phyloP scores from a whole-genome alignment of 2,888 invertebrate genomes.

The Protodeltote pygarga region DNA sequence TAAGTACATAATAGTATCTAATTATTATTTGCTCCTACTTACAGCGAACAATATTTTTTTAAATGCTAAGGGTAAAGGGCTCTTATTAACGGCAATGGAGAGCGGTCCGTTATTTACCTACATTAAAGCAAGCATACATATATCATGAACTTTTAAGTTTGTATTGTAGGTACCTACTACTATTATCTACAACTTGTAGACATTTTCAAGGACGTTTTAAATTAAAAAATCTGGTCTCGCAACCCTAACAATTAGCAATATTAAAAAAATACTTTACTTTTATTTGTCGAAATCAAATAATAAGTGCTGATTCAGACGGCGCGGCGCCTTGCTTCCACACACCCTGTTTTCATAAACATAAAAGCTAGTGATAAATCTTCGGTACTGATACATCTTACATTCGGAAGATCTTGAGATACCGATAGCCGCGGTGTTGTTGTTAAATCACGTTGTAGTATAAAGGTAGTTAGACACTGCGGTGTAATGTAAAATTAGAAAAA shows the following conservation, averaged over 20 bases:
- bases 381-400: slow-evolving; percentile 33
- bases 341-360: slow-evolving; percentile 38
- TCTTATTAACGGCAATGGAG: no score
- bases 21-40: no score
- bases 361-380: slow-evolving; percentile 44
- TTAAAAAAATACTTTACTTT: not conserved
- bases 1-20: no score
- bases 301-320: slow-evolving; percentile 15
- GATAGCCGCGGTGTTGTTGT: slow-evolving; percentile 40
- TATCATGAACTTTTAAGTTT: no score
- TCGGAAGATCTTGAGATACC: slow-evolving; percentile 37
- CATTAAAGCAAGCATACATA: no score
- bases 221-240: no score
- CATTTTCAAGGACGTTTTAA: no score
- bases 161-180: no score
- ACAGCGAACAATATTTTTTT: no score
- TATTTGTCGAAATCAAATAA: slow-evolving; percentile 11
- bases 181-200: no score
- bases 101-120: no score
- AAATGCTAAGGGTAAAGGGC: no score
- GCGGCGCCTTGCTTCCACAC: slow-evolving; percentile 16
- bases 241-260: not conserved
- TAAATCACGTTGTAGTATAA: slow-evolving; percentile 31
- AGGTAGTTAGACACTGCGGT: slow-evolving; percentile 11
- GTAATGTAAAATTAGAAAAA: not conserved